Conservation (phyloP, 2,797 vertebrate species). For the Amphiprion clarkii region DNA sequence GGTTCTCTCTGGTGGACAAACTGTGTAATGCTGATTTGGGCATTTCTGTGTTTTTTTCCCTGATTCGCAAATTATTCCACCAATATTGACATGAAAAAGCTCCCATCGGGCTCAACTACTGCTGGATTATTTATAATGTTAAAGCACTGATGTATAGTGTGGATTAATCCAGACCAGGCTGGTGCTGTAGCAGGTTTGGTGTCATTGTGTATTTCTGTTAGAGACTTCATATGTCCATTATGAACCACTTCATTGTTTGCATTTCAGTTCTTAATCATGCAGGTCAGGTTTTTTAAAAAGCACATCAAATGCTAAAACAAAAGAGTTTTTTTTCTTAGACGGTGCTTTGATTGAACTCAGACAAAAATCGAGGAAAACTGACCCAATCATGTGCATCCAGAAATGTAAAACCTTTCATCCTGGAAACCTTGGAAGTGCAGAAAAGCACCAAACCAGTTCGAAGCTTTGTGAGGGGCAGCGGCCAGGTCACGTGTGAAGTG, state of each 20-base stretch:
- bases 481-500: conserved; percentile 85
- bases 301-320: too few relatives aligned
- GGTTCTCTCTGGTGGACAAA: conserved; percentile 27
- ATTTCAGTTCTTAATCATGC: neutral
- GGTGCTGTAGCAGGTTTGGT: neutral
- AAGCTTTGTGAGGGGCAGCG: conserved; percentile 64
- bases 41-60: too few relatives aligned
- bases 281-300: neutral
- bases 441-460: neutral
- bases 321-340: neutral
- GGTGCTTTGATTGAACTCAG: neutral
- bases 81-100: neutral
- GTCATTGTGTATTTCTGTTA: neutral
- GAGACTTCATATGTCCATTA: neutral
- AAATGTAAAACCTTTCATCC: neutral
- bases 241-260: neutral
- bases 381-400: conserved; percentile 8
- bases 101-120: neutral
- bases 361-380: neutral
- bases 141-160: conserved; percentile 1
- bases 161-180: neutral
- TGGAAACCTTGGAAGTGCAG: neutral
- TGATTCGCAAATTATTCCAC: too few relatives aligned
- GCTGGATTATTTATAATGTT: neutral
- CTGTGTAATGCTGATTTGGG: too few relatives aligned